Evolutionary conservation across 2,888 invertebrate species (phyloP).

Genomic region (Rhabditoides inermis): DNA sequence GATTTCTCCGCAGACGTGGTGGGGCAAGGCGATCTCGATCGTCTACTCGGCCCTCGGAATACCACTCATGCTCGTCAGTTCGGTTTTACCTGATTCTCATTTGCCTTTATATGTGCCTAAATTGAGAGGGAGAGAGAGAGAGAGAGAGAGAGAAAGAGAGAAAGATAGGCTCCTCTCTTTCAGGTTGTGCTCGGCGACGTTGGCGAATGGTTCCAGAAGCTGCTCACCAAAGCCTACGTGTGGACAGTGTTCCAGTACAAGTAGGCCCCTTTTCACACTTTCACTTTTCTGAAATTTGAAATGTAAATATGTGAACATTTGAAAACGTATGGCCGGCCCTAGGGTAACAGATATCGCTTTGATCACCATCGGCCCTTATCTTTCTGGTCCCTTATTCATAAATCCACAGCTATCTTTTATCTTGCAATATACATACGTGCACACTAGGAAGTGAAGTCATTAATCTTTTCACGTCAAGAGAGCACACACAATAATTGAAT

Average conservation of each 20-base stretch:
- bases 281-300: no score
- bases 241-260: slow-evolving; percentile 20
- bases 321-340: no score
- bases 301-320: no score
- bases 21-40: slow-evolving; percentile 27
- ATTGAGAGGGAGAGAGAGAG: no score
- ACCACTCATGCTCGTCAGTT: no score
- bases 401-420: neutral
- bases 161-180: slow-evolving; percentile 23
- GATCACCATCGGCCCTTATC: neutral
- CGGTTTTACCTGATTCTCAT: neutral
- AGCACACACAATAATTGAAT: no score
- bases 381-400: neutral
- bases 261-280: slow-evolving; percentile 12
- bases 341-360: no score
- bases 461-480: no score
- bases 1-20: slow-evolving; percentile 28
- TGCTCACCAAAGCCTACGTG: slow-evolving; percentile 18
- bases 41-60: slow-evolving; percentile 32
- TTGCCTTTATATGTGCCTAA: neutral
- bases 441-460: neutral
- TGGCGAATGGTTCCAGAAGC: slow-evolving; percentile 33
- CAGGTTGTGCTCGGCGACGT: slow-evolving; percentile 33
- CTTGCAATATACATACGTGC: neutral
- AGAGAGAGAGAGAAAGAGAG: no score